Evolutionary conservation across 2,797 vertebrate genomes (phyloP).

Genomic region (Intellagama lesueurii): DNA sequence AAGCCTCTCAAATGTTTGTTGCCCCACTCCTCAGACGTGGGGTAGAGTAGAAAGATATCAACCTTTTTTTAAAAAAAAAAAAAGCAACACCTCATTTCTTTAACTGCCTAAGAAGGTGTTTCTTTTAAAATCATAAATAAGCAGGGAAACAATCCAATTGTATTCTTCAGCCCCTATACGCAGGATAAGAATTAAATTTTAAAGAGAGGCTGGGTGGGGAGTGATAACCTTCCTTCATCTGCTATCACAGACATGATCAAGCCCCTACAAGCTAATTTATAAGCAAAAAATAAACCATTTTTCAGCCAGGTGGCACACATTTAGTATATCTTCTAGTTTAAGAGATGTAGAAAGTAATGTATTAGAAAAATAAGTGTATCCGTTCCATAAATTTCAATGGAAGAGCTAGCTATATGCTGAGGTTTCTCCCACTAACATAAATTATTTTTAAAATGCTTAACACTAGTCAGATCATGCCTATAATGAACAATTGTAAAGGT

Average conservation of each 20-base stretch:
- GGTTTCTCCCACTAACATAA: background rate
- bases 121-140: background rate
- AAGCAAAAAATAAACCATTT: background rate
- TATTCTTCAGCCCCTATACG: background rate
- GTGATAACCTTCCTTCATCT: background rate
- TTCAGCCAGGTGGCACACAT: background rate
- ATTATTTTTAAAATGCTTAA: background rate
- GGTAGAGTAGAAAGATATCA: background rate
- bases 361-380: background rate
- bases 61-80: background rate
- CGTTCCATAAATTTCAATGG: background rate
- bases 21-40: background rate
- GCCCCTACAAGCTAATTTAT: background rate
- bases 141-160: background rate
- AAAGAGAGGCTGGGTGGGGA: background rate
- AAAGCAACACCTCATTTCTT: no score
- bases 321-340: background rate
- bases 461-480: conserved; percentile 42
- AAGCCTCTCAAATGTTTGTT: no score
- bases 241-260: background rate
- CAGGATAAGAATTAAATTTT: background rate
- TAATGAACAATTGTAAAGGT: conserved; percentile 51
- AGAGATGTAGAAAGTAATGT: background rate
- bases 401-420: background rate
- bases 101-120: background rate